Evolutionary conservation across 2,797 vertebrate genomes (phyloP).

Genomic region (Chelidonichthys spinosus): DNA sequence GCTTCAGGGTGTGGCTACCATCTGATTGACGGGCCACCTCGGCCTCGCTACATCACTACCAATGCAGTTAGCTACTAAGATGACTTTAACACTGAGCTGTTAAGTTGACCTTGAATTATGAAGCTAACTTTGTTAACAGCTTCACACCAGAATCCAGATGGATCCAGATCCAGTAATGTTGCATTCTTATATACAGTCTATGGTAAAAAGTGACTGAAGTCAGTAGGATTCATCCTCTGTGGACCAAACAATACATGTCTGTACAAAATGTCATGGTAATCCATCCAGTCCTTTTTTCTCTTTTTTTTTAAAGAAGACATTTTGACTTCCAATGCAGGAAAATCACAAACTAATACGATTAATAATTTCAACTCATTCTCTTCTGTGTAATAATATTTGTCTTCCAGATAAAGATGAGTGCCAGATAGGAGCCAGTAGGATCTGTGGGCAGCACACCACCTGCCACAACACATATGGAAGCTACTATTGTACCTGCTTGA

Average conservation of each 20-base stretch:
- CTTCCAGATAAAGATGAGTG: conserved; percentile 78
- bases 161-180: no score
- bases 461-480: conserved; percentile 95
- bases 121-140: no score
- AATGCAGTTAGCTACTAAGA: no score
- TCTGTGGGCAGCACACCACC: conserved; percentile 90
- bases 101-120: no score
- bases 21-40: no score
- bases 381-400: neutral
- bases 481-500: conserved; percentile 91
- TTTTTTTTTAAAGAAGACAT: neutral
- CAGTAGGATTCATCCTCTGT: neutral
- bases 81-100: no score
- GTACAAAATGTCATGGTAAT: neutral
- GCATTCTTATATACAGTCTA: no score
- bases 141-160: no score
- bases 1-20: no score
- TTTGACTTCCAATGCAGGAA: neutral
- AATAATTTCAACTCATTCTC: neutral
- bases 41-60: no score
- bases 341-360: neutral
- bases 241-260: neutral
- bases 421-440: conserved; percentile 84
- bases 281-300: neutral
- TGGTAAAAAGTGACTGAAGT: neutral